Evolutionary conservation across 2,888 invertebrate species (phyloP), one percentile per base, ranked within the genome.

Genomic region (Bedellia somnulentella): DNA sequence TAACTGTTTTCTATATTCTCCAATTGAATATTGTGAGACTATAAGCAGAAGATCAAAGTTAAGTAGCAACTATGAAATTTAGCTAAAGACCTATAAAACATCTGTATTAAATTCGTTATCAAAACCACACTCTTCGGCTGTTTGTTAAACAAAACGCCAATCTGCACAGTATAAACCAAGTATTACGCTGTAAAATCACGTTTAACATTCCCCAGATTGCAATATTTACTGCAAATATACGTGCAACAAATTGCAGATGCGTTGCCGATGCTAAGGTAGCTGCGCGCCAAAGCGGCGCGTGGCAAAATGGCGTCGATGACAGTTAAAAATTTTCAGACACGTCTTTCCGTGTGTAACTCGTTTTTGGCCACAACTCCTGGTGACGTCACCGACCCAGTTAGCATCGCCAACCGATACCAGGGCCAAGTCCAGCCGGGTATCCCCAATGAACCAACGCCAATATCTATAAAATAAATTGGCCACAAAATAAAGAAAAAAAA

Each of bases 401-500:
- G 67, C 55, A 49, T 52, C 57, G 75, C 75, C 75, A 73, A 73
- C 48, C 61, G 58, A 58, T 67, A 57, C 70, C 73, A 73, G 58
- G 75, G 75, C 73, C 73, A 73, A 73, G 71, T 63, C 63, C 70
- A 67, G 54, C 43, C 56, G 64, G 73, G 71, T 57, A 66, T 70
- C 71, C 73, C 71, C 63, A 53, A 60, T 71, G 73, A 71, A 67
- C 64, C 64, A 55, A 59, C 52, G 73, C 73, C 75, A 75, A 75
- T 73, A 71, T 73, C 75, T 73, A 75, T 75, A 71, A 75, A 75
- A 75, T 66, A 73, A 75, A 75, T 75, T 61, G 60, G 57, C 41
- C 39, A 47, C 47, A 52, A 49, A 58, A 60, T 61, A 61, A 61
- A 55, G 52, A 49, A 50, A 49, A 62, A 67, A 70, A 66, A 71